Conservation (phyloP, 2,797 vertebrate species). For the Sternarchorhynchus goeldii region DNA sequence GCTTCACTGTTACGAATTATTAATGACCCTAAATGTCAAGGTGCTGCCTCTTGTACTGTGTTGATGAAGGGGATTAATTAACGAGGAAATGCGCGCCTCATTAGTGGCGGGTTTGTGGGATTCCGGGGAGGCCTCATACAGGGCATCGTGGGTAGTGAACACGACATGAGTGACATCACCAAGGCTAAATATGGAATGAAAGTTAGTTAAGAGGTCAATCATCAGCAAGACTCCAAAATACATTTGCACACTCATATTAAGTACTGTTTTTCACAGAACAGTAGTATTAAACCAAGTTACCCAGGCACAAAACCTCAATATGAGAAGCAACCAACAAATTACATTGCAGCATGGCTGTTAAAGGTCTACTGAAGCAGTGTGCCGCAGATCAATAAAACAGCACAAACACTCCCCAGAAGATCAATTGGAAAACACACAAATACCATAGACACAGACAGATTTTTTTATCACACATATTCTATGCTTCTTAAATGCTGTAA, state of each 20-base stretch:
- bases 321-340: slow-evolving; percentile 21
- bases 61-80: slow-evolving; percentile 48
- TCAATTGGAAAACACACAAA: slow-evolving; percentile 11
- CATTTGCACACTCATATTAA: slow-evolving; percentile 15
- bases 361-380: background rate
- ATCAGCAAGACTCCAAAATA: slow-evolving; percentile 11
- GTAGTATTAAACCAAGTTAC: background rate
- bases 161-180: slow-evolving; percentile 21
- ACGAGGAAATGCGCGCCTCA: slow-evolving; percentile 42
- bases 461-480: background rate
- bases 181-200: slow-evolving; percentile 18
- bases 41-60: slow-evolving; percentile 28
- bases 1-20: slow-evolving; percentile 37
- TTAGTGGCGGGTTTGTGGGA: slow-evolving; percentile 32
- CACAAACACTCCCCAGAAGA: slow-evolving; percentile 25
- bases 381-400: slow-evolving; percentile 27
- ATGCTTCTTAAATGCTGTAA: background rate
- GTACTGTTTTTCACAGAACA: slow-evolving; percentile 9
- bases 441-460: background rate
- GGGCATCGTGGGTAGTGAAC: slow-evolving; percentile 39
- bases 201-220: background rate
- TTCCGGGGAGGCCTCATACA: slow-evolving; percentile 37
- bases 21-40: slow-evolving; percentile 47
- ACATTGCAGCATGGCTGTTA: slow-evolving; percentile 8
- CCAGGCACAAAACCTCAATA: background rate